Base-by-base conservation (phyloP, 1,140 invertebrate genomes). In the Contarinia nasturtii region DNA sequence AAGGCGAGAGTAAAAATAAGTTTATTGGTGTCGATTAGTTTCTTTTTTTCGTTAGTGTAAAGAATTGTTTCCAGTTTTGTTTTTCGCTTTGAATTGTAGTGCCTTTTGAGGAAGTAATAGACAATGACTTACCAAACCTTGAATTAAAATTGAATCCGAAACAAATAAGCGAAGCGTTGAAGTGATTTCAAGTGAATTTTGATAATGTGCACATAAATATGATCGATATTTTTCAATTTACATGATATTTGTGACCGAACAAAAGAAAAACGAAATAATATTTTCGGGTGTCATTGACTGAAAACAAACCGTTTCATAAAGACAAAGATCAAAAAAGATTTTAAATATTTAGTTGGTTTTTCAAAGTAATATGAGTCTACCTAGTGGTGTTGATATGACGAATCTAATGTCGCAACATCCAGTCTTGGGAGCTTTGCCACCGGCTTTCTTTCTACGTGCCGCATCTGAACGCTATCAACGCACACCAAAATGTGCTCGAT, bases 401-500 rank as follows among this genome's bases (percentile, higher is more conserved):
- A 76, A 84, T 56, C 64, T 86, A 54, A 82, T 86, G 68, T 75
- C 77, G 18, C 82, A 86, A 64, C 83, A 86, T 66, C 80, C 83
- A n/a, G 82, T 86, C 45, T 59, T 88, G 56, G 79, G 79, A 27
- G 76, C 77, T 2, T 63, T 82, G 50, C 83, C 84, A 38, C 81
- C 80, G 47, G 79, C 83, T 14, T 86, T 86, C 59, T 87, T 87
- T 61, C 67, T 93, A 51, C 71, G 89, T 52, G 78, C 88, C 40
- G 77, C 77, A 54, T 84, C 85, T 18, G 91, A 96, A 63, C 73
- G 91, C 55, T 95, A 94, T 66, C 88, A 92, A 67, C 68, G 95
- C 50, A 98, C 94, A 21, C 95, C 95, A n/a, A 98, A 98, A 68
- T 98, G 94, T 69, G 94, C 95, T 38, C 74, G 95, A 45, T 98